phyloP scores from a whole-genome alignment of 2,797 vertebrate genomes.

The Fratercula arctica region DNA sequence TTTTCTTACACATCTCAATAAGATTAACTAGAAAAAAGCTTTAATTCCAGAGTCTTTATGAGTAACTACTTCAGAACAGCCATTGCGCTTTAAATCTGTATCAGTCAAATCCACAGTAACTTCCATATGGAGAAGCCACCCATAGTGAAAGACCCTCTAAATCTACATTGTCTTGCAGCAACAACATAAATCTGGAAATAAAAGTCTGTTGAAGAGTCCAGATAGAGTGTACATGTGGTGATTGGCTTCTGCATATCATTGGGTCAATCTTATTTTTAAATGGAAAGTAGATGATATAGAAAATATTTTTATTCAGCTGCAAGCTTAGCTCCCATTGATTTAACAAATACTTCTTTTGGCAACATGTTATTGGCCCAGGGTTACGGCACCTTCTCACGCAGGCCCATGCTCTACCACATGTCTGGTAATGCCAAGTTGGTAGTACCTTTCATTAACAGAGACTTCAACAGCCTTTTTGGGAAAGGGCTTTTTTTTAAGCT shows the following conservation, averaged over 20 bases:
- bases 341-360: neutral
- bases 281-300: neutral
- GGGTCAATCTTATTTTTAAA: neutral
- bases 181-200: neutral
- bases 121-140: neutral
- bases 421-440: neutral
- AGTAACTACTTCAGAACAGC: neutral
- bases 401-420: neutral
- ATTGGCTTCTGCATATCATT: neutral
- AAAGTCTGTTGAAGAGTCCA: neutral
- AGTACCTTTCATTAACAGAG: neutral
- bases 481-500: neutral
- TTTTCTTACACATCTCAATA: neutral
- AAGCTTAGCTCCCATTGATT: neutral
- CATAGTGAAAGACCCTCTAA: neutral
- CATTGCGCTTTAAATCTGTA: neutral
- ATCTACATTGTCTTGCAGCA: neutral
- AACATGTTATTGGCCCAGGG: rapidly evolving
- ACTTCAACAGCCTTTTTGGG: neutral
- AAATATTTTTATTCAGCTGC: neutral
- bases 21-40: neutral
- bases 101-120: neutral
- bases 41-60: neutral
- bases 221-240: neutral
- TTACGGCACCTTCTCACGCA: neutral